phyloP scores from a whole-genome alignment of 2,888 invertebrate genomes.

The Tigriopus californicus region DNA sequence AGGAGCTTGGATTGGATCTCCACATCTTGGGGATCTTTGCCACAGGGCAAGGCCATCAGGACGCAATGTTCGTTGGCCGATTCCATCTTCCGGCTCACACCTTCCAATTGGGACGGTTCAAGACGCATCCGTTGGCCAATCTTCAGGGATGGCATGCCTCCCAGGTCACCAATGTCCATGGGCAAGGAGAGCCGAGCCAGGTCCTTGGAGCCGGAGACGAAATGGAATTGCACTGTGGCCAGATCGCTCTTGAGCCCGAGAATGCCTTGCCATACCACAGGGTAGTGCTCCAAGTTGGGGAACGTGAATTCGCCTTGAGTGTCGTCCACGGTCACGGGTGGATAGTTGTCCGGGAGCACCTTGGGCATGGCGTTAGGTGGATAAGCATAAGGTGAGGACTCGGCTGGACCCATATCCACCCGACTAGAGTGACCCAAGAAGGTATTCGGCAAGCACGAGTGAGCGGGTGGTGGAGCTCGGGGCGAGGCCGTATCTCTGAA shows the following conservation, averaged over 20 bases:
- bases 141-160: constrained; percentile 44
- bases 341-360: not conserved
- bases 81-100: constrained; percentile 90
- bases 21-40: constrained; percentile 81
- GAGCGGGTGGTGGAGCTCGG: not conserved
- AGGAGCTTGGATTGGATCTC: constrained; percentile 78
- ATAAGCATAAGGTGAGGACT: constrained; percentile 17
- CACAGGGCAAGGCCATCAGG: constrained; percentile 83
- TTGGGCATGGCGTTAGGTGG: not conserved
- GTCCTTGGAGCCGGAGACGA: constrained; percentile 76
- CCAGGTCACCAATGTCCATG: constrained; percentile 39
- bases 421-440: not conserved
- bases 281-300: constrained; percentile 23
- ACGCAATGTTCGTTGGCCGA: constrained; percentile 90
- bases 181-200: constrained; percentile 77
- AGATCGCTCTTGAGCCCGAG: constrained; percentile 89
- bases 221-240: constrained; percentile 96
- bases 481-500: not conserved
- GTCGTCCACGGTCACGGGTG: not conserved
- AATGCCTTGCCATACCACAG: constrained; percentile 87
- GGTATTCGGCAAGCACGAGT: not conserved
- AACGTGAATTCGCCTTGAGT: constrained; percentile 29
- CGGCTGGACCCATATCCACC: constrained; percentile 15
- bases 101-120: constrained; percentile 85
- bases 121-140: constrained; percentile 95